phyloP scores from a whole-genome alignment of 2,113 vertebrate genomes.

The Perca fluviatilis region DNA sequence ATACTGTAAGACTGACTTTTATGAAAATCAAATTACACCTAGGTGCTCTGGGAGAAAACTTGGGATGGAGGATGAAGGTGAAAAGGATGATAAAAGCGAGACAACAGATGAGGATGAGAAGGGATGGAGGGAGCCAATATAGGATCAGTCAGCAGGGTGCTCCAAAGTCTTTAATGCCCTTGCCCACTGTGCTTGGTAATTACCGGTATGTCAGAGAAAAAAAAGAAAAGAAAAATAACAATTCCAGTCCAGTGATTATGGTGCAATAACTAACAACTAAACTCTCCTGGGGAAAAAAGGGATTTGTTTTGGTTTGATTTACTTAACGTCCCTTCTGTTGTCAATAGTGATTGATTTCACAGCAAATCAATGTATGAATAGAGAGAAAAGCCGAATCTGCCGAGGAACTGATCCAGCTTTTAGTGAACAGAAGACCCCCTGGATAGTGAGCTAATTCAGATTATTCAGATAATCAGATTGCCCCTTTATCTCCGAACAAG shows the following conservation, averaged over 20 bases:
- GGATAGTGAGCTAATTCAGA: constrained; percentile 34
- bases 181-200: constrained; percentile 28
- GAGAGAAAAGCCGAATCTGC: constrained; percentile 7
- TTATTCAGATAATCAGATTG: constrained; percentile 67
- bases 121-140: constrained; percentile 30
- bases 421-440: constrained; percentile 39
- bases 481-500: constrained; percentile 25
- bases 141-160: constrained; percentile 60
- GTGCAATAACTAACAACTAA: constrained; percentile 27
- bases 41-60: not conserved
- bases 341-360: not conserved
- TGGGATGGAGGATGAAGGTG: not conserved
- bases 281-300: not conserved
- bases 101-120: constrained; percentile 48
- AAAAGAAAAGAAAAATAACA: not conserved
- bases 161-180: constrained; percentile 28
- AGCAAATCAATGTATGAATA: constrained; percentile 8
- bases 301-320: not conserved
- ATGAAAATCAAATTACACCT: not conserved
- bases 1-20: not conserved
- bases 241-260: not conserved
- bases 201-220: not conserved
- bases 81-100: constrained; percentile 48
- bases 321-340: not conserved
- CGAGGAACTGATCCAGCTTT: constrained; percentile 29